phyloP scores from a whole-genome alignment of 2,113 vertebrate species.

The Python bivittatus region DNA sequence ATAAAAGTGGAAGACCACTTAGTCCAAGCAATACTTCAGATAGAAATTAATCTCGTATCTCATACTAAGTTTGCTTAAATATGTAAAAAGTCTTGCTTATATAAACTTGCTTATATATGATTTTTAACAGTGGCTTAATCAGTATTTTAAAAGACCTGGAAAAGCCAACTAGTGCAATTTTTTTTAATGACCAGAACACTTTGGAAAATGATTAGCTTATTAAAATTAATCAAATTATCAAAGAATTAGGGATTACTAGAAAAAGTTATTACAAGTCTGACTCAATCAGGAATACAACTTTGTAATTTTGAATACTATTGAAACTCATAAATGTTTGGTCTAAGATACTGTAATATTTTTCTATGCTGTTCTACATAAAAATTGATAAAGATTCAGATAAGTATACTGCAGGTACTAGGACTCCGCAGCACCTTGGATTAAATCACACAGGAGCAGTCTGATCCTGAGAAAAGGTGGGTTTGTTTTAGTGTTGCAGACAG shows the following conservation, averaged over 20 bases:
- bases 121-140: neutral
- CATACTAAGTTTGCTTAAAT: neutral
- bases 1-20: neutral
- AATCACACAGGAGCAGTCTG: neutral
- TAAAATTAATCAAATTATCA: neutral
- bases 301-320: neutral
- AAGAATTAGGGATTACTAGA: neutral
- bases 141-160: neutral
- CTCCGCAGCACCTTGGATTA: neutral
- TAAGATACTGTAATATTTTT: neutral
- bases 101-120: neutral
- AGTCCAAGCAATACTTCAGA: neutral
- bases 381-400: neutral
- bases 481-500: neutral
- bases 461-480: neutral
- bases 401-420: neutral
- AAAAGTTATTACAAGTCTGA: neutral
- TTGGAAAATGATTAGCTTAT: neutral
- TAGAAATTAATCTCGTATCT: neutral
- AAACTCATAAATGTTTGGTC: neutral
- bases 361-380: neutral
- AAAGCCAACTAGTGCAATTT: neutral
- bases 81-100: neutral
- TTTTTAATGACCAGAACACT: neutral
- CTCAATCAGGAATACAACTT: neutral